Conservation (phyloP, 2,888 invertebrate species). For the Cryptosula pallasiana region DNA sequence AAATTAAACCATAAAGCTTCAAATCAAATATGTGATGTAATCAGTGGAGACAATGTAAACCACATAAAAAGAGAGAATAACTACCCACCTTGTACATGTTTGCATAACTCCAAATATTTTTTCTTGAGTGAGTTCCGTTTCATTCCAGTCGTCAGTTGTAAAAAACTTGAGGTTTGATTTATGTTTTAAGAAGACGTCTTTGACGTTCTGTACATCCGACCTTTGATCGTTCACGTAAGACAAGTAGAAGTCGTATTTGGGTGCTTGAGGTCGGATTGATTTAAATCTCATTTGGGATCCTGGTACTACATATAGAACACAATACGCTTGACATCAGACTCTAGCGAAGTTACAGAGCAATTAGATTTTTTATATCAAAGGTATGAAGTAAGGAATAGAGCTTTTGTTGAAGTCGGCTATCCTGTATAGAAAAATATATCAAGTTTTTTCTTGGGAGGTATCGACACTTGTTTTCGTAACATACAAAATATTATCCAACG, state of each 20-base stretch:
- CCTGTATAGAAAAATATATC: no score
- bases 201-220: slow-evolving; percentile 29
- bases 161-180: neutral
- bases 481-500: no score
- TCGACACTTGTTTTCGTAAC: no score
- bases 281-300: slow-evolving; percentile 17
- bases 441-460: no score
- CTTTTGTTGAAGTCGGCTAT: no score
- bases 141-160: slow-evolving; percentile 30
- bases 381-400: no score
- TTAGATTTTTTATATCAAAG: no score
- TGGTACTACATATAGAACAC: no score
- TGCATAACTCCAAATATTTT: slow-evolving; percentile 37
- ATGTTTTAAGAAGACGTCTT: slow-evolving; percentile 29
- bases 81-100: slow-evolving; percentile 34
- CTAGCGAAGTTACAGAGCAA: no score
- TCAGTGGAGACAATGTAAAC: neutral
- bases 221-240: slow-evolving; percentile 33
- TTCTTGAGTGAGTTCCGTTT: slow-evolving; percentile 37
- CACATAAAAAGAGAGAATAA: neutral
- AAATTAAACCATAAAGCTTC: no score
- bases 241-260: slow-evolving; percentile 37
- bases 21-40: no score
- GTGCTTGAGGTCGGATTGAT: neutral
- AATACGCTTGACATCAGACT: no score